These are phyloP conservation scores for Trochalopteron elliotii DNA, from an alignment of 2,113 vertebrate species.

Conservation along the genomic window DNA sequence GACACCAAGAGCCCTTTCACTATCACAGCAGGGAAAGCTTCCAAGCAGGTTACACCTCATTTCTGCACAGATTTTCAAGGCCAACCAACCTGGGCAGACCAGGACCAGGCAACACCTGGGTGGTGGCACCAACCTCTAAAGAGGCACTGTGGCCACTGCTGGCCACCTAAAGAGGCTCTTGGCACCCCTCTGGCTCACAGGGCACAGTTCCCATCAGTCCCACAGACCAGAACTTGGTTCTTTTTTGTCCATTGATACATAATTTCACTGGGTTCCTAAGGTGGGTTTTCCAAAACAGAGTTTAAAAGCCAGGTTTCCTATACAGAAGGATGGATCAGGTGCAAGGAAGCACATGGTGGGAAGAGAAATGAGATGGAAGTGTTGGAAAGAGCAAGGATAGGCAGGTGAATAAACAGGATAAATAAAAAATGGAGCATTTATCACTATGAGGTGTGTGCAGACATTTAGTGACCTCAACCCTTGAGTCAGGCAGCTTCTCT, in stretches of 20 bases:
- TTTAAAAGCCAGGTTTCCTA: conserved; percentile 2
- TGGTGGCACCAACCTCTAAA: fast-evolving
- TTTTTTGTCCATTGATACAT: fast-evolving
- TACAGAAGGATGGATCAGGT: neutral
- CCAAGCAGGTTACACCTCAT: neutral
- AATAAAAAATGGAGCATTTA: neutral
- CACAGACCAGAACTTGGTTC: fast-evolving
- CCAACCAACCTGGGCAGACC: fast-evolving
- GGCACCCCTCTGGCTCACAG: neutral
- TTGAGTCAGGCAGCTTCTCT: neutral
- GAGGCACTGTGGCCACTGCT: fast-evolving
- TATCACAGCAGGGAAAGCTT: fast-evolving
- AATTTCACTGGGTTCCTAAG: neutral
- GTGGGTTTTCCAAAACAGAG: neutral
- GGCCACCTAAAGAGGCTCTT: neutral
- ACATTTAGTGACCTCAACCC: neutral
- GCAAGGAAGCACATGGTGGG: neutral
- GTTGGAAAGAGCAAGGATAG: neutral
- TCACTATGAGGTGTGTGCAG: neutral
- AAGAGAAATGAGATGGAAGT: neutral
- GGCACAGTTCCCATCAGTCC: neutral
- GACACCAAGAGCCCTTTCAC: fast-evolving
- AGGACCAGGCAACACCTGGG: neutral
- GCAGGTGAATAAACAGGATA: neutral
- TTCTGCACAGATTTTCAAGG: neutral